Percentiles rank a stretch among this genome's conserved stretches.
phyloP scores from a whole-genome alignment of 2,113 vertebrate genomes.

The Pithys albifrons region DNA sequence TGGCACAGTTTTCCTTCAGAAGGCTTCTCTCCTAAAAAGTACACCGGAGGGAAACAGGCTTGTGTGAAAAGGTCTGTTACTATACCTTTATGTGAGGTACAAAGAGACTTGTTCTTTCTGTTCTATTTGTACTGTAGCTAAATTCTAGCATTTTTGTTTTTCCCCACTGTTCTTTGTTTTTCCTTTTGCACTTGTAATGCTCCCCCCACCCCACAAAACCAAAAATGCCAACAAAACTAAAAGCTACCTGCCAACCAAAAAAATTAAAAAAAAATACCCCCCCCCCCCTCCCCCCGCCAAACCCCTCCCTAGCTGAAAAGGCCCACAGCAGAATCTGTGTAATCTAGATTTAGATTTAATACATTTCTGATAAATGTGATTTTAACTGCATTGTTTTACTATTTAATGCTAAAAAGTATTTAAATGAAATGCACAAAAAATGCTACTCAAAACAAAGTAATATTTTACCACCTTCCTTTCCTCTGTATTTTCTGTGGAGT shows the following conservation, averaged over 20 bases:
- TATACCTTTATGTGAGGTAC: background rate
- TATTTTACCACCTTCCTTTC: background rate
- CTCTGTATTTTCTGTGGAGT: background rate
- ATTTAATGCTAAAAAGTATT: background rate
- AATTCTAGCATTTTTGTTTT: background rate
- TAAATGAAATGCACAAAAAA: background rate
- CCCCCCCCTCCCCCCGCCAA: background rate
- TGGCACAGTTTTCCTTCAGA: background rate
- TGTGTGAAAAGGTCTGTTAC: background rate
- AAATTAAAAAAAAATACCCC: too few relatives aligned
- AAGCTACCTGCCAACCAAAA: too few relatives aligned
- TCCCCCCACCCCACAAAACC: too few relatives aligned
- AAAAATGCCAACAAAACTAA: too few relatives aligned
- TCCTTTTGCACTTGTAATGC: background rate
- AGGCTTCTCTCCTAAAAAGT: background rate
- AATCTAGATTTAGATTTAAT: background rate
- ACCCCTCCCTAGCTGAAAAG: background rate
- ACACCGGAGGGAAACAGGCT: background rate
- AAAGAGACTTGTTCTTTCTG: background rate
- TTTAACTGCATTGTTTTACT: background rate
- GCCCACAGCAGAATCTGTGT: background rate
- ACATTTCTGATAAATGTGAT: background rate
- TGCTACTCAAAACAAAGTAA: background rate
- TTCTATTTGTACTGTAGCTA: background rate
- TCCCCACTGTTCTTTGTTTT: background rate